phyloP scores from a whole-genome alignment of 2,888 invertebrate genomes.

The Drosophila algonquin region DNA sequence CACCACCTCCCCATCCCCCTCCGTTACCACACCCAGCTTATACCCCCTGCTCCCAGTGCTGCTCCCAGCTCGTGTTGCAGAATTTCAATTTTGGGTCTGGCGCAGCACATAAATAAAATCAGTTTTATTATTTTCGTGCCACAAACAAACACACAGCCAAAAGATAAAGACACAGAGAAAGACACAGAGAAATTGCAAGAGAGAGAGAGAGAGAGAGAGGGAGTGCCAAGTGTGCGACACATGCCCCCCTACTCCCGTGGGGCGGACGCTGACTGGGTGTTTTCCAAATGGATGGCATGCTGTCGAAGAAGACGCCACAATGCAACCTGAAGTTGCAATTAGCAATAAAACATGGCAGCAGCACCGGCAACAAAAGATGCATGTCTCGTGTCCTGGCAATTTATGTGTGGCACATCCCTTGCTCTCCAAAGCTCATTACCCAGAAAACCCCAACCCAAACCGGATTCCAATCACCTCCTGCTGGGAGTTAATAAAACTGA shows the following conservation, averaged over 20 bases:
- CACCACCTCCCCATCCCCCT: slow-evolving; percentile 15
- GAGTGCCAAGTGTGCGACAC: slow-evolving; percentile 51
- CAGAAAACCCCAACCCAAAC: too few species aligned
- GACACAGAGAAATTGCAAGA: too few species aligned
- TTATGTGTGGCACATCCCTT: background rate
- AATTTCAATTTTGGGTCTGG: slow-evolving; percentile 70
- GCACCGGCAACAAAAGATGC: slow-evolving; percentile 23
- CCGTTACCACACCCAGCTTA: slow-evolving; percentile 1
- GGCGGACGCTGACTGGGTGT: background rate
- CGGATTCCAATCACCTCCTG: background rate
- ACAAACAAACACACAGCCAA: slow-evolving; percentile 17
- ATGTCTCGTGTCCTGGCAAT: slow-evolving; percentile 5
- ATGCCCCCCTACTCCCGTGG: background rate
- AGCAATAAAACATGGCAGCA: slow-evolving; percentile 50
- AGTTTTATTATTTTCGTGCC: slow-evolving; percentile 65
- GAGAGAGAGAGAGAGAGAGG: background rate
- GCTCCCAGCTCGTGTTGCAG: slow-evolving; percentile 50
- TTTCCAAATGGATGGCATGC: slow-evolving; percentile 14
- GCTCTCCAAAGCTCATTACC: background rate
- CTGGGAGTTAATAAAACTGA: slow-evolving; percentile 30
- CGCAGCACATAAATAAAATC: slow-evolving; percentile 74
- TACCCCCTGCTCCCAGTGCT: background rate
- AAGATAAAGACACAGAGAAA: slow-evolving; percentile 14
- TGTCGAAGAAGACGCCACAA: slow-evolving; percentile 43
- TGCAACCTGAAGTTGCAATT: slow-evolving; percentile 54